Evolutionary conservation across 2,113 vertebrate genomes (phyloP).

Genomic region (Callospermophilus lateralis): DNA sequence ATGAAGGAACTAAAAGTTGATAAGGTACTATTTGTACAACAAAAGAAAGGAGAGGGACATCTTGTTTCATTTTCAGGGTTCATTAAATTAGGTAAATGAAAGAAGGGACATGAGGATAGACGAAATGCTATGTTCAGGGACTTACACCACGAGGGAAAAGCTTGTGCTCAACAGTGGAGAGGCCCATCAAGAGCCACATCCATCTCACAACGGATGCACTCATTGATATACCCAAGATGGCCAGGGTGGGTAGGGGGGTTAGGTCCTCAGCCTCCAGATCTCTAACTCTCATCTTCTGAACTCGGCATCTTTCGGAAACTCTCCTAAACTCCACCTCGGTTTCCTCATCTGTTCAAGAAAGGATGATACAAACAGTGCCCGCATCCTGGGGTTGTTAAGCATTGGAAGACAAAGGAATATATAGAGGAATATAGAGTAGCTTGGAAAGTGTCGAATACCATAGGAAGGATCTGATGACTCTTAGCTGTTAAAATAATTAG

Average conservation of each 20-base stretch:
- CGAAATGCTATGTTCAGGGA: background rate
- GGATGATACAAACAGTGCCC: background rate
- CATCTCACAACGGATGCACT: background rate
- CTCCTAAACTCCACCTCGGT: background rate
- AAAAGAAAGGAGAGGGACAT: background rate
- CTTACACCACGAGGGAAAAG: background rate
- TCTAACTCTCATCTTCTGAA: background rate
- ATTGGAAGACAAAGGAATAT: background rate
- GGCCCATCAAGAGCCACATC: background rate
- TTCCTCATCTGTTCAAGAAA: constrained; percentile 7
- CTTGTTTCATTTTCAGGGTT: constrained; percentile 1
- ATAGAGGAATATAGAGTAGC: background rate
- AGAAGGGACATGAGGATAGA: background rate
- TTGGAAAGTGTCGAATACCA: background rate
- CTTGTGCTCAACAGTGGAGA: background rate
- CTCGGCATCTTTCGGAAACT: background rate
- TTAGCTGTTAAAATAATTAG: background rate
- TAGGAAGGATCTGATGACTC: background rate
- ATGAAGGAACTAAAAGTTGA: background rate
- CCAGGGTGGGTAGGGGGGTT: background rate
- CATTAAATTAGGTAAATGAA: background rate
- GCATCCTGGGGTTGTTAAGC: background rate
- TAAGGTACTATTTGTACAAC: background rate
- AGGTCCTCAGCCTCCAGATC: background rate
- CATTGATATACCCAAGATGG: rapidly evolving